These are phyloP conservation scores for Eledona agricola DNA, from an alignment of 2,888 invertebrate genomes.

Conservation along the genomic window DNA sequence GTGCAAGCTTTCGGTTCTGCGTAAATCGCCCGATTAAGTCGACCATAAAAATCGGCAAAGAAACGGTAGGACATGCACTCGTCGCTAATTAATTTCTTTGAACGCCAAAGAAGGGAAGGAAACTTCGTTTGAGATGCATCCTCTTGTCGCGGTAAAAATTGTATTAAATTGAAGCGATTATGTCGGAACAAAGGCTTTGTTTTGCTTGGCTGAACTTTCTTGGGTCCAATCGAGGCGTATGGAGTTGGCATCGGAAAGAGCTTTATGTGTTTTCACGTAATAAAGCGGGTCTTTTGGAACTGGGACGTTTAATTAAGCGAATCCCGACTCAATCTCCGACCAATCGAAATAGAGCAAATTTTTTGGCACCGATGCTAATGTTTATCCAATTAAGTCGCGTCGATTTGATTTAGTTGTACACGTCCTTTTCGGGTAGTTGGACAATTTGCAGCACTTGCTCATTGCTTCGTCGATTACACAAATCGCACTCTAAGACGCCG, in stretches of 20 bases:
- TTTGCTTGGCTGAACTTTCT: constrained; percentile 11
- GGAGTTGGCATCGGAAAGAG: constrained; percentile 16
- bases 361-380: constrained; percentile 22
- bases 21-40: not conserved
- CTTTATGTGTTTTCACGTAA: constrained; percentile 24
- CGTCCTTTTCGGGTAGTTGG: too few relatives aligned
- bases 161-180: constrained; percentile 1
- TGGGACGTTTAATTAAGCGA: constrained; percentile 25
- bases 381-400: constrained; percentile 21
- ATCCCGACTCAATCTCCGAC: constrained; percentile 14
- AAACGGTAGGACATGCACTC: not conserved
- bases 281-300: constrained; percentile 24
- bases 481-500: too few relatives aligned
- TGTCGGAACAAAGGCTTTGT: constrained; percentile 12
- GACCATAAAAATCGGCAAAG: constrained; percentile 1
- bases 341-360: too few relatives aligned
- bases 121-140: not conserved
- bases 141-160: constrained; percentile 1
- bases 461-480: too few relatives aligned
- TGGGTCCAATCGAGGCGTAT: constrained; percentile 14
- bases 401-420: constrained; percentile 25
- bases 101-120: too few relatives aligned
- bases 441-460: too few relatives aligned
- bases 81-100: too few relatives aligned
- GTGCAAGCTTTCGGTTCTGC: too few relatives aligned